Evolutionary conservation across 2,888 invertebrate genomes (phyloP).

Genomic region (Piscicola geometra): DNA sequence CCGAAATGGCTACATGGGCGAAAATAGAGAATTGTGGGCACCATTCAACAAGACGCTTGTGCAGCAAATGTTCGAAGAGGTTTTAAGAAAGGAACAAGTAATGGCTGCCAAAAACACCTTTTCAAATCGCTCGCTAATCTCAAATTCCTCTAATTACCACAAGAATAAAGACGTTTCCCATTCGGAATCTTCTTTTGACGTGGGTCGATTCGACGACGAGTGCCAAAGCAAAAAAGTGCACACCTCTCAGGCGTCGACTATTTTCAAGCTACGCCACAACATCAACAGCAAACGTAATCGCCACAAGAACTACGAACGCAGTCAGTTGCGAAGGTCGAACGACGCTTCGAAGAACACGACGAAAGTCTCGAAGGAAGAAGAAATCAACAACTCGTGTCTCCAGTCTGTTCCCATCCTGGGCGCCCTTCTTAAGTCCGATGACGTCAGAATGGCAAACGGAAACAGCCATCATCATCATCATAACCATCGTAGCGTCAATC

Average conservation of each 20-base stretch:
- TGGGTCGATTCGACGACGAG: background rate
- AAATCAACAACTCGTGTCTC: background rate
- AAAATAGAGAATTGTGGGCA: slow-evolving; percentile 31
- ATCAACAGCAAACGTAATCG: slow-evolving; percentile 5
- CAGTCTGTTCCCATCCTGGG: slow-evolving; percentile 29
- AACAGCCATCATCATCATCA: background rate
- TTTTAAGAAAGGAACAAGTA: slow-evolving; percentile 5
- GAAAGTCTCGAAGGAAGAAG: slow-evolving; percentile 10
- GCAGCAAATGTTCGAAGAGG: slow-evolving; percentile 34
- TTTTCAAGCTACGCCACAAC: slow-evolving; percentile 1
- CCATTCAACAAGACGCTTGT: slow-evolving; percentile 36
- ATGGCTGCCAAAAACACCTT: background rate
- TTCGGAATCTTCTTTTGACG: background rate
- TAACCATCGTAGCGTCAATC: too few species aligned
- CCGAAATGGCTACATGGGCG: background rate
- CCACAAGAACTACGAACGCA: background rate
- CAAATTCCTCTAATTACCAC: background rate
- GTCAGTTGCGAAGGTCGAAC: background rate
- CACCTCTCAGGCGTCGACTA: background rate
- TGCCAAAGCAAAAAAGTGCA: background rate
- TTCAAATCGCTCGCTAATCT: background rate
- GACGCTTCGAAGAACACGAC: background rate
- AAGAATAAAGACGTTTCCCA: background rate
- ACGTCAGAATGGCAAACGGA: background rate
- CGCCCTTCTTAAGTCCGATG: slow-evolving; percentile 34